Base-by-base conservation (phyloP, 2,797 vertebrate genomes). In the Microcaecilia unicolor region DNA sequence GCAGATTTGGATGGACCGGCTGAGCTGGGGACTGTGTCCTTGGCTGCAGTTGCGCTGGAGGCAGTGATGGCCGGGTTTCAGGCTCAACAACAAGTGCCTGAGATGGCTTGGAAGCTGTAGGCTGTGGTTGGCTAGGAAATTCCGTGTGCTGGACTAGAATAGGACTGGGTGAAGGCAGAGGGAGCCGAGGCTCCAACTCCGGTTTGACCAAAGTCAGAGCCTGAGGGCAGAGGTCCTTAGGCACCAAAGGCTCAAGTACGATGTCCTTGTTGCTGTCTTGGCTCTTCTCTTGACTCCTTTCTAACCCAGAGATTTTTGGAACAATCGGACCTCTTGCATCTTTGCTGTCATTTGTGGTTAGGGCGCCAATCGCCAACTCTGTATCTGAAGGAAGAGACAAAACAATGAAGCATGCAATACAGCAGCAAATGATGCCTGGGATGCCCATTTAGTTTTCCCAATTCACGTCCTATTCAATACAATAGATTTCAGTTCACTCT, bases 211-310 rank as follows among this genome's bases (percentile, higher is more conserved):
- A 48, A 37, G 51, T 30, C 25, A 44, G 63, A 7, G 58, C 42
- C 63, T 72, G 80, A 18, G 76, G 71, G 15, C 67, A 64, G 15
- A 78, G 67, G 39, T 78, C 84, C 60, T 78, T 84, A 46, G 84
- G 81, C 68, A 70, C 70, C 57, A 67, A 67, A 6, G 84, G 51
- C 48, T 80, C 83, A 35, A 85, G 80, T 25, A 72, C 12, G 3
- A 72, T 73, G 36, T 92, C 89, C 65, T 81, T 85, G 63, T 79
- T 83, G 63, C 79, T 81, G 65, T 97, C 92, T 76, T 90, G 87
- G 74, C 89, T 98, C 74, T 86, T 90, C 80, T 98, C 93, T 76
- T 96, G 94, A 55, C 94, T 98, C 59, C 93, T 83, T 76, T 97
- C 94, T 96, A 98, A 75, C 75, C 94, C 94, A 48, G 94, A 98